Base-by-base conservation (phyloP, 2,113 vertebrate genomes). In the Vidua macroura region DNA sequence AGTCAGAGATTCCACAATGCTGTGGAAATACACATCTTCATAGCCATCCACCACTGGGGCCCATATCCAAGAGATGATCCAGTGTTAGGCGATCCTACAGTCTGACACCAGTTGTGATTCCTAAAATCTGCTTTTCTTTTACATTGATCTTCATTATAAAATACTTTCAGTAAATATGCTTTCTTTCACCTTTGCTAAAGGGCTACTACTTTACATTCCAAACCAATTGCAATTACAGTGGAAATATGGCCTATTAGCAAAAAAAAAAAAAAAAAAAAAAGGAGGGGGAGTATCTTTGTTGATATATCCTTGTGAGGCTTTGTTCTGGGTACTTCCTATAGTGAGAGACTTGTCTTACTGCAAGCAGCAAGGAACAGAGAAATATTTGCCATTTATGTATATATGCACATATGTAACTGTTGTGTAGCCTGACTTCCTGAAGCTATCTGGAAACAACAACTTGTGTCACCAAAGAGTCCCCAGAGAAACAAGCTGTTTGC, bases 401-500 rank as follows among this genome's bases (percentile, higher is more conserved):
- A 24, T 9, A 41, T 7, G 11, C 19, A 22, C 18, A 12, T 23
- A 23, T 2, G 35, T 28, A 41, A 66, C 7, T 77, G 4, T 15
- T 44, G 43, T 13, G 37, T 19, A 44, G 69, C 25, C 48, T 39
- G 70, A 78, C 12, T 87, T 92, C 62, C 82, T 59, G 6, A 18
- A 66, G 75, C 68, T 73, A 55, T 78, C 85, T 14, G 67, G 72
- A 64, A 19, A 53, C 60, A 83, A 58, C 56, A 60, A 75, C 55
- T 43, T 52, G 31, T 62, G 77, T 10, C 93, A 43, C 44, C 44
- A 25, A 81, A 93, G 31, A 43, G 77, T 39, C 95, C 93, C 94
- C 88, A 60, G 94, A 95, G 93, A 97, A 97, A 94, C 80, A 82
- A 79, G 74, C 83, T 4, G 22, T 94, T 96, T 93, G 92, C 93